Conservation (phyloP, 2,113 vertebrate genomes). For the Sprattus sprattus region DNA sequence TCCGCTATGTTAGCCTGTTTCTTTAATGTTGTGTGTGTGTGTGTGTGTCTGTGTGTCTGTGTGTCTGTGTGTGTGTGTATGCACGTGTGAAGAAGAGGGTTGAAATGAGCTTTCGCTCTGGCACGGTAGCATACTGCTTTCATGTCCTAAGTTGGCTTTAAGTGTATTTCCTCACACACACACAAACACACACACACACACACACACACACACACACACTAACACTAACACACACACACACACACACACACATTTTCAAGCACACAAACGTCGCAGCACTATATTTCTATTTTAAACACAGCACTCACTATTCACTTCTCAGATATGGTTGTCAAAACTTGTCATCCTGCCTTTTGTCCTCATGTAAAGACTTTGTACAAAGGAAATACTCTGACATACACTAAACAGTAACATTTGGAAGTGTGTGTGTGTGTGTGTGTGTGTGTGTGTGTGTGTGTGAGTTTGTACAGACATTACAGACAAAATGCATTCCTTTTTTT, state of each 20-base stretch:
- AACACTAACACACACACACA: neutral
- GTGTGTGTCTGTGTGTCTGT: neutral
- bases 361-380: conserved; percentile 10
- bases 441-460: neutral
- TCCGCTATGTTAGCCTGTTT: neutral
- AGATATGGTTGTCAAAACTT: neutral
- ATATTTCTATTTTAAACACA: conserved; percentile 2
- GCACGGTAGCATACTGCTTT: neutral
- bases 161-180: neutral
- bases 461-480: no score
- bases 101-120: neutral
- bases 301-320: conserved; percentile 2
- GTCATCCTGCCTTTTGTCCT: conserved; percentile 2
- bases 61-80: no score
- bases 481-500: neutral
- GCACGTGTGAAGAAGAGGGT: neutral
- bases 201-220: neutral
- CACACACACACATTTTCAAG: neutral
- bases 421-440: neutral
- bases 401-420: neutral
- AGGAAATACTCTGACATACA: neutral
- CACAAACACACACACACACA: neutral
- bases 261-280: neutral
- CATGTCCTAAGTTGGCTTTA: neutral
- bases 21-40: conserved; percentile 8